Percentiles rank a stretch among this genome's conserved stretches.
phyloP scores from a whole-genome alignment of 2,888 invertebrate species.

The Serripes groenlandicus region DNA sequence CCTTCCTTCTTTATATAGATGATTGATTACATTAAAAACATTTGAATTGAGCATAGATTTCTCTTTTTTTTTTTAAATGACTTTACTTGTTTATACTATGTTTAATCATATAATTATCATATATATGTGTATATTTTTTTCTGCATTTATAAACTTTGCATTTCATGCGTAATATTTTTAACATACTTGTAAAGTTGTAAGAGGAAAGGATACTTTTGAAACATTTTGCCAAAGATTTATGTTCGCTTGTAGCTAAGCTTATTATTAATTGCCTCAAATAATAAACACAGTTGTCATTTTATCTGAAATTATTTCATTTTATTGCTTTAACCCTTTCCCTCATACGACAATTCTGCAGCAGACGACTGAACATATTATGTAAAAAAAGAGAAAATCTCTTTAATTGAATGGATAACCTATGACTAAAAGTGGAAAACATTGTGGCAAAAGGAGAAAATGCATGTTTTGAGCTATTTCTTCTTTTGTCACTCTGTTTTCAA shows the following conservation, averaged over 20 bases:
- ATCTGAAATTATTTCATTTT: conserved; percentile 8
- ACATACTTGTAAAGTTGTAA: conserved; percentile 5
- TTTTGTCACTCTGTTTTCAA: no score
- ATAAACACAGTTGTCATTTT: neutral
- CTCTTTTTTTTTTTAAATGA: neutral
- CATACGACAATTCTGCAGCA: no score
- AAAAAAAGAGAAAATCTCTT: no score
- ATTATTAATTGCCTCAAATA: neutral
- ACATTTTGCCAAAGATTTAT: conserved; percentile 21
- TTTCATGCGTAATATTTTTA: neutral
- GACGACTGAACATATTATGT: no score
- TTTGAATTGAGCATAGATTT: no score
- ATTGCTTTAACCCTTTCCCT: no score
- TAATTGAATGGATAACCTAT: no score
- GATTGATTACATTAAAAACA: no score
- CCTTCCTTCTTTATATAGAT: no score
- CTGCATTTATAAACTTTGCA: neutral
- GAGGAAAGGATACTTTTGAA: neutral
- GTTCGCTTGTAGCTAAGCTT: conserved; percentile 19
- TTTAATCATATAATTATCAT: neutral
- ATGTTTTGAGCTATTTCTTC: no score
- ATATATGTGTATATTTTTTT: conserved; percentile 10
- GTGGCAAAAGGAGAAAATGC: no score
- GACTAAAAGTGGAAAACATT: no score
- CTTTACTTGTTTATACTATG: neutral